phyloP scores from a whole-genome alignment of 2,797 vertebrate genomes.

The Nannoperca obscura region DNA sequence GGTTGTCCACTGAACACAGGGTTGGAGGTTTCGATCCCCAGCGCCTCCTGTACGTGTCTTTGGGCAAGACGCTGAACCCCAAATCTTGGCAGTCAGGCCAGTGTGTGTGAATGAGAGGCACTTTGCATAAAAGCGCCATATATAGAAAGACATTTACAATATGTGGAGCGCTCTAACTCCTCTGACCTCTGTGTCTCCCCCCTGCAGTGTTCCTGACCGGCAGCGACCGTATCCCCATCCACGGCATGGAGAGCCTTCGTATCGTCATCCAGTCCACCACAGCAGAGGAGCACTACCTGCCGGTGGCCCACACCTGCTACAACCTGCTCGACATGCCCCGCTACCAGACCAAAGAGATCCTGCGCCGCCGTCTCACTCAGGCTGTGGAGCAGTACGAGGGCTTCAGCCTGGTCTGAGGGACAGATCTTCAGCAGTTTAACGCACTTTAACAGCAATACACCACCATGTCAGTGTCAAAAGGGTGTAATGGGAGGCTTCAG shows the following conservation, averaged over 20 bases:
- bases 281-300: slow-evolving; percentile 92
- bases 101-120: too few relatives aligned
- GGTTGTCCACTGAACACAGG: too few relatives aligned
- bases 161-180: background rate
- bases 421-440: slow-evolving; percentile 13
- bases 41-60: background rate
- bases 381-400: slow-evolving; percentile 98
- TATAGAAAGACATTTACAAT: background rate
- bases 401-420: slow-evolving; percentile 94
- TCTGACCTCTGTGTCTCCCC: background rate
- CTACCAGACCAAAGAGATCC: slow-evolving; percentile 95
- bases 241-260: slow-evolving; percentile 95
- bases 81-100: too few relatives aligned
- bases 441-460: slow-evolving; percentile 78
- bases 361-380: slow-evolving; percentile 89
- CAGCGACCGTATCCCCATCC: slow-evolving; percentile 97
- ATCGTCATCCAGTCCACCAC: slow-evolving; percentile 95
- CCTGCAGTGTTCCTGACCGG: slow-evolving; percentile 94
- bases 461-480: slow-evolving; percentile 39
- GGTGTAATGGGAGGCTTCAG: background rate
- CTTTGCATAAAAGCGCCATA: too few relatives aligned
- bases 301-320: slow-evolving; percentile 98
- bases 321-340: slow-evolving; percentile 97
- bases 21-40: background rate
- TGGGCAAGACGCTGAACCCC: background rate